A percentile compares a stretch with the other conserved stretches of the same genome.
phyloP scores from a whole-genome alignment of 1,140 invertebrate species.

The Odontomachus brunneus region DNA sequence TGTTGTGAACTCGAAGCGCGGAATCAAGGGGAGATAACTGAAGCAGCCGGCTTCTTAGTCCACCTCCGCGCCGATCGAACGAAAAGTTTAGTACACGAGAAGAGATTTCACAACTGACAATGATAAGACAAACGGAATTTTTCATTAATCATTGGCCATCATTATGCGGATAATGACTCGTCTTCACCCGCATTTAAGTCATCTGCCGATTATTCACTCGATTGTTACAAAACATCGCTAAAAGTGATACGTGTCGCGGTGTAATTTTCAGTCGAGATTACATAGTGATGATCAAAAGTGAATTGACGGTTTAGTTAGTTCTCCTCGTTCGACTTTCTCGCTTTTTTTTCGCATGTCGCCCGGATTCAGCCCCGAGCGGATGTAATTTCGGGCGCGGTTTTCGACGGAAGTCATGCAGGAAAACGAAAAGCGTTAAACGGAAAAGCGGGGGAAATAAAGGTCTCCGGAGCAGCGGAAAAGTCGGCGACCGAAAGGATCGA shows the following conservation, averaged over 20 bases:
- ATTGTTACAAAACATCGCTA: neutral
- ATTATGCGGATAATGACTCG: slow-evolving; percentile 10
- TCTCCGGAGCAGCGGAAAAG: slow-evolving; percentile 7
- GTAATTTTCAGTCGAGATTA: slow-evolving; percentile 1
- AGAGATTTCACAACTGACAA: neutral
- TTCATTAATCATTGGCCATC: neutral
- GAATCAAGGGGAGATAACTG: too few relatives aligned
- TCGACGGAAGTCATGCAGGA: slow-evolving; percentile 37
- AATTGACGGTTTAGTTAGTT: slow-evolving; percentile 45
- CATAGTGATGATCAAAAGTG: slow-evolving; percentile 44
- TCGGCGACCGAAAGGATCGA: slow-evolving; percentile 12
- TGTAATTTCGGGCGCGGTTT: slow-evolving; percentile 63
- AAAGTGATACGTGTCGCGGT: neutral
- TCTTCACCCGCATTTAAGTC: neutral
- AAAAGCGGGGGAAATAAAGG: slow-evolving; percentile 36
- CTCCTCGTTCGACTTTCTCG: slow-evolving; percentile 59
- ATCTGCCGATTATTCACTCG: neutral
- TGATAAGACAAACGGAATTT: neutral
- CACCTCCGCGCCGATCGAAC: too few relatives aligned
- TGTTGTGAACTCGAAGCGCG: neutral
- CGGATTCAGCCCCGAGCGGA: slow-evolving; percentile 33
- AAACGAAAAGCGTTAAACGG: slow-evolving; percentile 3
- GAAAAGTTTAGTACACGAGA: neutral
- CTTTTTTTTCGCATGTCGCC: slow-evolving; percentile 29
- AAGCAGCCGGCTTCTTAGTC: too few relatives aligned